These are phyloP conservation scores for Ophioninae sp. DNA, from an alignment of 2,888 invertebrate species.

Conservation along the genomic window DNA sequence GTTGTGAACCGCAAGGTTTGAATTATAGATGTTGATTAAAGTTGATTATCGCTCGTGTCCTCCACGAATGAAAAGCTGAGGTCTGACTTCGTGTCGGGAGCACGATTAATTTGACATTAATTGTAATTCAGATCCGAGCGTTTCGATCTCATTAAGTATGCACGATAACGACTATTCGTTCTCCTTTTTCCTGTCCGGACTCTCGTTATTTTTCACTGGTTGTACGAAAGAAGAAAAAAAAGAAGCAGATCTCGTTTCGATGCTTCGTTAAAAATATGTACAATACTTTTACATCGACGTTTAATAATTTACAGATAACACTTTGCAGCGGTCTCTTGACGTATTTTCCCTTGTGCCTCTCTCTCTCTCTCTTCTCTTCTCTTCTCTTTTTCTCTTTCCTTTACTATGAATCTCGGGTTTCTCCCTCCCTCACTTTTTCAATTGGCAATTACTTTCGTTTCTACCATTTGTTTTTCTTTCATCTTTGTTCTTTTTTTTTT, in stretches of 20 bases:
- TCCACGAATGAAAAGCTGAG: constrained; percentile 43
- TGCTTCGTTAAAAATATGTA: constrained; percentile 74
- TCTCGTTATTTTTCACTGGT: constrained; percentile 33
- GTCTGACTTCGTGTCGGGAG: constrained; percentile 38
- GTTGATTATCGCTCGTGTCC: constrained; percentile 35
- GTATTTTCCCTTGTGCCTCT: constrained; percentile 43
- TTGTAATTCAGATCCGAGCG: constrained; percentile 27
- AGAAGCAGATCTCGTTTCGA: constrained; percentile 64
- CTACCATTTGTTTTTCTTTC: background rate
- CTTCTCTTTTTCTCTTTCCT: constrained; percentile 27
- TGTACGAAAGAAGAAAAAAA: too few relatives aligned
- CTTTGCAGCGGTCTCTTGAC: constrained; percentile 58
- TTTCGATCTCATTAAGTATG: constrained; percentile 46
- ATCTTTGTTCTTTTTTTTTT: background rate
- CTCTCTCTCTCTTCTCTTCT: constrained; percentile 49
- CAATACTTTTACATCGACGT: constrained; percentile 73
- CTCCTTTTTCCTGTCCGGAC: constrained; percentile 23
- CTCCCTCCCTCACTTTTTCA: too few relatives aligned
- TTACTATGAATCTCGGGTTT: too few relatives aligned
- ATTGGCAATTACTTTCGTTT: background rate
- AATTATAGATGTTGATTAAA: constrained; percentile 48
- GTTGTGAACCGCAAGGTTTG: too few relatives aligned
- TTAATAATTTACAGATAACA: constrained; percentile 74
- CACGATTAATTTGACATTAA: constrained; percentile 22
- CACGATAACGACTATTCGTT: constrained; percentile 43